phyloP scores from a whole-genome alignment of 2,113 vertebrate genomes.

The Hydrolagus affinis region DNA sequence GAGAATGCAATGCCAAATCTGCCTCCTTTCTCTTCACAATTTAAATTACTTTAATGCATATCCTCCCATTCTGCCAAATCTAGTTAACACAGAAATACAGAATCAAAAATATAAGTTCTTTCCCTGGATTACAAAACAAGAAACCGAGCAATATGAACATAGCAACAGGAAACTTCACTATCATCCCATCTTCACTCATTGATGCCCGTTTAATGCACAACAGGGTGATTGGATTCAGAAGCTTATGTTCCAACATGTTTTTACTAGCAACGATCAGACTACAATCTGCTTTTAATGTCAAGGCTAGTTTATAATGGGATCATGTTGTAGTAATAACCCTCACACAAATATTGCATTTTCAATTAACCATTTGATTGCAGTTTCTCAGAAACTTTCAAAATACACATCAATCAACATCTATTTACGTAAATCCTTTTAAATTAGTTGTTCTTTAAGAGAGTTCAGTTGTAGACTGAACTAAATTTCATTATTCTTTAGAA shows the following conservation, averaged over 20 bases:
- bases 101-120: not conserved
- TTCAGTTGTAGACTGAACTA: no score
- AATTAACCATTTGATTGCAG: not conserved
- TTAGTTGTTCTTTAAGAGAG: no score
- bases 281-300: not conserved
- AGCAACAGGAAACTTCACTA: no score
- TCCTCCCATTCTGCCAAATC: not conserved
- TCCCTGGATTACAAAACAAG: no score
- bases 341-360: not conserved
- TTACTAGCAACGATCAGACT: not conserved
- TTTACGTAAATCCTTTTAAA: no score
- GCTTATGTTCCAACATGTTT: not conserved
- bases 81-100: not conserved
- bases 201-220: not conserved
- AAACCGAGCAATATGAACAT: no score
- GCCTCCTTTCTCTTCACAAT: not conserved
- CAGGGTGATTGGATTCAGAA: not conserved
- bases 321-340: not conserved
- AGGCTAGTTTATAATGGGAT: not conserved
- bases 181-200: not conserved
- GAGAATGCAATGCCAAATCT: not conserved
- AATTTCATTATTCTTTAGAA: no score
- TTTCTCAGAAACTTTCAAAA: not conserved
- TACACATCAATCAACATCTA: not conserved
- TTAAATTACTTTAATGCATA: not conserved